phyloP scores from a whole-genome alignment of 2,888 invertebrate species.

The Aphodius granarius region DNA sequence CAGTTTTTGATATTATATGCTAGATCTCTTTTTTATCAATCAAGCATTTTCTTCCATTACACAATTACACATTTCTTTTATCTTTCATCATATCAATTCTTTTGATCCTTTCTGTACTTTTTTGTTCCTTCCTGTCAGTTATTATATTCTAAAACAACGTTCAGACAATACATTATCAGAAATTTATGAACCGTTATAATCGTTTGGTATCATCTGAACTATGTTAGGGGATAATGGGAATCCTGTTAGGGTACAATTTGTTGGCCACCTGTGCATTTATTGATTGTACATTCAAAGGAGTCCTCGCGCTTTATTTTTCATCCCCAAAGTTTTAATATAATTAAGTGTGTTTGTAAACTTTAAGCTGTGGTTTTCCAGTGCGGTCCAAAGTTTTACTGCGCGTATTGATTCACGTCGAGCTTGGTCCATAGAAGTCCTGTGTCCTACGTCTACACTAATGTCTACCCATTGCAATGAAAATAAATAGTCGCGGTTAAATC shows the following conservation, averaged over 20 bases:
- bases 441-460: slow-evolving; percentile 31
- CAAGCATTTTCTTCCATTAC: too few species aligned
- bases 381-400: neutral
- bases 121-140: too few species aligned
- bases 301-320: neutral
- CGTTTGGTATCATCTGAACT: neutral
- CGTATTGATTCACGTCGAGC: neutral
- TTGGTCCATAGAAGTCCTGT: neutral
- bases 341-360: neutral
- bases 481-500: slow-evolving; percentile 48
- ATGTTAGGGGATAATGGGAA: neutral
- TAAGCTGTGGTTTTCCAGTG: neutral
- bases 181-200: neutral
- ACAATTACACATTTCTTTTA: too few species aligned
- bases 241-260: neutral
- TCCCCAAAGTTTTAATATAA: neutral
- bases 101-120: too few species aligned
- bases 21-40: too few species aligned
- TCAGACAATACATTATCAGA: too few species aligned
- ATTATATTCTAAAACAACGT: too few species aligned
- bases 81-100: too few species aligned
- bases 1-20: too few species aligned
- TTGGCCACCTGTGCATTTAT: neutral
- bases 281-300: neutral
- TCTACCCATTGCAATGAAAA: slow-evolving; percentile 43